Evolutionary conservation across 2,888 invertebrate species (phyloP).

Genomic region (Oeneis ivallda): DNA sequence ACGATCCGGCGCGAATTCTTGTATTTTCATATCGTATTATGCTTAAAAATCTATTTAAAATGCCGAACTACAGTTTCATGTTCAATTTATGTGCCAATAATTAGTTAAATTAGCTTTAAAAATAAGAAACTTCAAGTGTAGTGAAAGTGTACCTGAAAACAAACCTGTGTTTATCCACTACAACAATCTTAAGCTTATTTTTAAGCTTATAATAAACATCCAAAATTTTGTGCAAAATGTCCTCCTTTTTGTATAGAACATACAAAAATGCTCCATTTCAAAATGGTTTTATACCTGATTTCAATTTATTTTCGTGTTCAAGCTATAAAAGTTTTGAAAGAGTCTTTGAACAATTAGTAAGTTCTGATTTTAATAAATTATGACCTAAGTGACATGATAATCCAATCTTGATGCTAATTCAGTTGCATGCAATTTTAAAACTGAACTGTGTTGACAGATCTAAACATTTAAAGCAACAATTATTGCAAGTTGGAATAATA

Average conservation of each 20-base stretch:
- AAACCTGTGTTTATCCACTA: not conserved
- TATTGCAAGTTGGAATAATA: too few relatives aligned
- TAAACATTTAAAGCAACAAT: too few relatives aligned
- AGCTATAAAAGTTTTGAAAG: constrained; percentile 58
- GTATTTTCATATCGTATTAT: not conserved
- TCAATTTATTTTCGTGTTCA: constrained; percentile 50
- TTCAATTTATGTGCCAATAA: not conserved
- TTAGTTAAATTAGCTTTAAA: not conserved
- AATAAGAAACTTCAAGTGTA: not conserved
- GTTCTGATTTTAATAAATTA: constrained; percentile 23
- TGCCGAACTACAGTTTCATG: not conserved
- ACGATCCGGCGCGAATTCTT: constrained; percentile 21
- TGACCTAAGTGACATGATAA: not conserved
- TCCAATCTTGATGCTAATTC: too few relatives aligned
- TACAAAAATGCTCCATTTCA: constrained; percentile 67
- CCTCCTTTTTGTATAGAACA: constrained; percentile 69
- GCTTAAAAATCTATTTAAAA: not conserved
- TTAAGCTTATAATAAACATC: too few relatives aligned
- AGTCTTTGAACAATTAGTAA: constrained; percentile 45
- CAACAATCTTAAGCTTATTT: not conserved
- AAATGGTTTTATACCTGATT: constrained; percentile 62
- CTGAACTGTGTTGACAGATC: not conserved
- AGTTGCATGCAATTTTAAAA: not conserved
- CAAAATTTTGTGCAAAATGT: constrained; percentile 44
- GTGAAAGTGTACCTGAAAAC: not conserved